Evolutionary conservation across 2,888 invertebrate genomes (phyloP).

Genomic region (Eupithecia tripunctaria): DNA sequence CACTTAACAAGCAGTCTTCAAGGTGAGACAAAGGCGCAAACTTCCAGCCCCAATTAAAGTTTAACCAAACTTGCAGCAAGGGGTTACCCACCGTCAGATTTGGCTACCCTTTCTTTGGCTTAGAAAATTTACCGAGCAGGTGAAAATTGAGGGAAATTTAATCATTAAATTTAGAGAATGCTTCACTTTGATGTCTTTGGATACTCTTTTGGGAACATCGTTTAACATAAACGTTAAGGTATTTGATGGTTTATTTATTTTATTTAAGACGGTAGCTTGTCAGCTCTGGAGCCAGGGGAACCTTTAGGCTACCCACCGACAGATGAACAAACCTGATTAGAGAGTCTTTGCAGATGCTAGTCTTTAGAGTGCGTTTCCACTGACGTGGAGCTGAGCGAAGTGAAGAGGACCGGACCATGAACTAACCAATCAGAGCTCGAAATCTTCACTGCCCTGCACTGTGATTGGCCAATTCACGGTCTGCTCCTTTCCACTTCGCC

Average conservation of each 20-base stretch:
- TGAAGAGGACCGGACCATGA: no score
- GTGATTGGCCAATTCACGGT: no score
- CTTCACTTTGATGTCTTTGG: not conserved
- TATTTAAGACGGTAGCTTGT: not conserved
- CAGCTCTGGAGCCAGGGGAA: not conserved
- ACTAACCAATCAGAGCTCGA: no score
- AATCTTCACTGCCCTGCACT: no score
- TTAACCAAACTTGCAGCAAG: constrained; percentile 30
- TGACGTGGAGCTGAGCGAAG: no score
- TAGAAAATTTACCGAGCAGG: not conserved
- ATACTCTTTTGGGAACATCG: not conserved
- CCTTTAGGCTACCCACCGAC: not conserved
- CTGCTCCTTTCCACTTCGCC: no score
- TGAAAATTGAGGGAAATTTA: not conserved
- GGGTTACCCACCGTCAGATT: constrained; percentile 32
- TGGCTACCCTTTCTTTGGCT: constrained; percentile 11
- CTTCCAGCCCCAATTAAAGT: constrained; percentile 43
- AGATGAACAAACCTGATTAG: not conserved
- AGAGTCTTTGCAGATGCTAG: not conserved
- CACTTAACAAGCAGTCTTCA: constrained; percentile 24
- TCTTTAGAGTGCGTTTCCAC: no score
- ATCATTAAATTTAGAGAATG: not conserved
- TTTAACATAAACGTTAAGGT: not conserved
- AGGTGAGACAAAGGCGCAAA: constrained; percentile 40
- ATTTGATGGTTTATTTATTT: not conserved